phyloP scores from a whole-genome alignment of 2,888 invertebrate genomes.

The Diplolepis rosae region DNA sequence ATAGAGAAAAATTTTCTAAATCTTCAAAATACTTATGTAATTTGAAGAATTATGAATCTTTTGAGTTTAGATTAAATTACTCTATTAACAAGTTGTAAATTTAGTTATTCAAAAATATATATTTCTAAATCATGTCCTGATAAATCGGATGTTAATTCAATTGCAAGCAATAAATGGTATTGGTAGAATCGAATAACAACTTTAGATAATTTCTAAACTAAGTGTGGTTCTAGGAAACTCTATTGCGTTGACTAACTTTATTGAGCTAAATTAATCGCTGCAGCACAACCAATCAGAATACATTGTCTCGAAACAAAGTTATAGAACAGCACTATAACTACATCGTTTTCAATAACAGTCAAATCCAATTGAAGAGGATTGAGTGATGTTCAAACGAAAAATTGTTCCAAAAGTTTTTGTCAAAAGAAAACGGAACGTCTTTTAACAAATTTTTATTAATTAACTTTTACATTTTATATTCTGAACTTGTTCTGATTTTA shows the following conservation, averaged over 20 bases:
- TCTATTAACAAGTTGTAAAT: background rate
- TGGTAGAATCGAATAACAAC: background rate
- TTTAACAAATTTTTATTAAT: too few relatives aligned
- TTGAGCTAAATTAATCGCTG: slow-evolving; percentile 13
- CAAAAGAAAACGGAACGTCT: too few relatives aligned
- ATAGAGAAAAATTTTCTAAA: too few relatives aligned
- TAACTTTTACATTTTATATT: too few relatives aligned
- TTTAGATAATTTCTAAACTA: slow-evolving; percentile 27
- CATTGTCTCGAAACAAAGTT: background rate
- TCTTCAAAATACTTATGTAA: too few relatives aligned
- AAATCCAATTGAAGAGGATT: too few relatives aligned
- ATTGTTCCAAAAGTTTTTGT: too few relatives aligned
- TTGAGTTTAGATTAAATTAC: too few relatives aligned
- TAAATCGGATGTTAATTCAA: slow-evolving; percentile 25
- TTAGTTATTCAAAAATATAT: background rate
- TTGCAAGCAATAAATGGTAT: slow-evolving; percentile 21
- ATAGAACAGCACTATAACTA: background rate
- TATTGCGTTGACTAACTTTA: slow-evolving; percentile 11
- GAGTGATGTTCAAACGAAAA: too few relatives aligned
- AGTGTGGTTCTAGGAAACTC: slow-evolving; percentile 10
- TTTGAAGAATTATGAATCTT: too few relatives aligned
- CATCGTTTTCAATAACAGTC: background rate
- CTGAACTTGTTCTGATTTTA: too few relatives aligned
- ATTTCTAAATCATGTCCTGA: background rate
- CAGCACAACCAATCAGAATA: background rate